A percentile compares a stretch with the other conserved stretches of the same genome.
phyloP scores from a whole-genome alignment of 2,113 vertebrate species.

The Otus sunia region DNA sequence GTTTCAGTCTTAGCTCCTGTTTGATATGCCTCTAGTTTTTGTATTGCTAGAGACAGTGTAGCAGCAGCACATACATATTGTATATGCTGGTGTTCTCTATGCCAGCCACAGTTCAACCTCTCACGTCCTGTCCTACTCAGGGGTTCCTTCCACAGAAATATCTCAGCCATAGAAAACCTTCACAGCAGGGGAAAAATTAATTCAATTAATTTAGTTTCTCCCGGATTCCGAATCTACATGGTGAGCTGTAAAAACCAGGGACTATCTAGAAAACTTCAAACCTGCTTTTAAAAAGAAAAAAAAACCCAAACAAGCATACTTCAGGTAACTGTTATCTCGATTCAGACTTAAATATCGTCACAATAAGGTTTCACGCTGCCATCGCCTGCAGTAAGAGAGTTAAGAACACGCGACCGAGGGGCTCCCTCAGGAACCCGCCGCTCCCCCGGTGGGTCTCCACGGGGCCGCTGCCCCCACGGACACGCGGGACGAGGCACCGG shows the following conservation, averaged over 20 bases:
- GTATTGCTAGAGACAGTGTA: fast-evolving
- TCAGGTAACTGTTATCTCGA: neutral
- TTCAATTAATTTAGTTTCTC: too few species aligned
- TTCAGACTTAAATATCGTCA: neutral
- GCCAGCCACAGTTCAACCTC: neutral
- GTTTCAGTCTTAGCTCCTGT: neutral
- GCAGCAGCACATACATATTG: too few species aligned
- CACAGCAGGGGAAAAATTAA: neutral
- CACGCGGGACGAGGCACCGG: neutral
- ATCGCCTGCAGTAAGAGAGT: neutral
- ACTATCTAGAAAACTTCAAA: neutral
- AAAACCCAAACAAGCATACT: neutral
- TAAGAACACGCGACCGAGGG: too few species aligned
- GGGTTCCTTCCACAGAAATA: neutral
- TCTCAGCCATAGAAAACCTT: neutral
- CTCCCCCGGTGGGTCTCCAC: neutral
- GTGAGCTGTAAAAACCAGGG: neutral
- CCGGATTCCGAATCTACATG: neutral
- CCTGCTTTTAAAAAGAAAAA: neutral
- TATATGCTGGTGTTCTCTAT: neutral
- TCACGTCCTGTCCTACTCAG: neutral
- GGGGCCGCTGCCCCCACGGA: neutral
- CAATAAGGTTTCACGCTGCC: neutral
- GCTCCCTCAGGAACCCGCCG: too few species aligned
- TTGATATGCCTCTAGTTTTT: neutral